These are phyloP conservation scores for Melitaea cinxia DNA, from an alignment of 1,140 invertebrate species.

Conservation along the genomic window DNA sequence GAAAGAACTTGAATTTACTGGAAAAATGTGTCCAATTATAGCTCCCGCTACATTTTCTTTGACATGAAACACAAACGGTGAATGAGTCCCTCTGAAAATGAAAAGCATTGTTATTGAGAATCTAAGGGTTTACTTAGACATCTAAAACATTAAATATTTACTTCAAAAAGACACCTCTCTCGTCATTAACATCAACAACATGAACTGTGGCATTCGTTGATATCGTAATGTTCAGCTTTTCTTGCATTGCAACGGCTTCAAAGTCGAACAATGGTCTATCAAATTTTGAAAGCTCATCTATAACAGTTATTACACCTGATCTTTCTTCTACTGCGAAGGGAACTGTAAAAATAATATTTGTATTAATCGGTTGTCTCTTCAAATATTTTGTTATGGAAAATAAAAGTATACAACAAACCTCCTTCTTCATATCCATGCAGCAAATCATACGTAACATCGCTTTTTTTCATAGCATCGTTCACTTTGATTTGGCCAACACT, in stretches of 20 bases:
- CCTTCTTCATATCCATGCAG: constrained; percentile 91
- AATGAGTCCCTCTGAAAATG: constrained; percentile 83
- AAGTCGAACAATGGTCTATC: constrained; percentile 88
- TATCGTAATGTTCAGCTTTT: constrained; percentile 84
- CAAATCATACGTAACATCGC: constrained; percentile 88
- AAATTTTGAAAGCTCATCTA: constrained; percentile 88
- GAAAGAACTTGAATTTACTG: constrained; percentile 81
- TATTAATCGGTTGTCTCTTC: neutral
- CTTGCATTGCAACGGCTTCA: constrained; percentile 88
- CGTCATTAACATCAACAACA: constrained; percentile 88
- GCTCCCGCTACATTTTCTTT: constrained; percentile 89
- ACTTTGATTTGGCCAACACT: constrained; percentile 93
- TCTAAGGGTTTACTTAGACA: constrained; percentile 34
- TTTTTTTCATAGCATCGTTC: constrained; percentile 86
- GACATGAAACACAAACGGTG: constrained; percentile 88
- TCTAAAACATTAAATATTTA: constrained; percentile 68
- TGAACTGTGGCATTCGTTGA: constrained; percentile 92
- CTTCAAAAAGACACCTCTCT: constrained; percentile 86
- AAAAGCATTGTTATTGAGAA: constrained; percentile 47
- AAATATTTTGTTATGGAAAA: too few species aligned
- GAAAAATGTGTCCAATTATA: constrained; percentile 88
- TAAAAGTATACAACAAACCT: constrained; percentile 83
- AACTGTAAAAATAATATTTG: constrained; percentile 81
- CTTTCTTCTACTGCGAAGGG: constrained; percentile 94
- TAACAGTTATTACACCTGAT: constrained; percentile 93